Evolutionary conservation across 2,888 invertebrate genomes (phyloP), one percentile per base, ranked within the genome.

Genomic region (Parnassius orleans): DNA sequence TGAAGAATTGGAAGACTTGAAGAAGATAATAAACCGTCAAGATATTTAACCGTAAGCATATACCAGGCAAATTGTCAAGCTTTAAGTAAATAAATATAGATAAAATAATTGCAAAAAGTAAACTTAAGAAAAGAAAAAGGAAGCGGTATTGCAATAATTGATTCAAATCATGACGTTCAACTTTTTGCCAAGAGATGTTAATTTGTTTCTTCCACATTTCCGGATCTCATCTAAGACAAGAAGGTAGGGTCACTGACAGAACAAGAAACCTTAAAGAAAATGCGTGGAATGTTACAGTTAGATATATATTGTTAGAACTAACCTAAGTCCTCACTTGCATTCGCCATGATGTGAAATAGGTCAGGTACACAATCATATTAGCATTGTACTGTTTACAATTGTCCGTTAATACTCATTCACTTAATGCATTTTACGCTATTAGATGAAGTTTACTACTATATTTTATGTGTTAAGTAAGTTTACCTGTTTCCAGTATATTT

Each of bases 221-320:
- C n/a, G n/a, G 12, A 33, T 52, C 52, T 12, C n/a, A 41, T n/a
- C 41, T 7, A 24, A 58, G 46, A 43, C 46, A 43, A 58, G 51
- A 58, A 44, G 43, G 10, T 44, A 46, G 33, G 44, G 24, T 41
- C 46, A 41, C 47, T 41, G 52, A 15, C 10, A 33, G 24, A 41
- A 44, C 2, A 44, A 52, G 24, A 24, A 53, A 9, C 43, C 11
- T 11, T 10, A 43, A 43, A 11, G 43, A 10, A 43, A 43, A 43
- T 43, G n/a, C 47, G 48, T 60, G 60, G 60, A 60, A 60, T 48
- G 60, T 24, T 60, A 60, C 60, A 60, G 60, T 54, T 60, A 60
- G 33, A 43, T 33, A 50, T 19, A 60, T 53, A 60, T 60, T 60
- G 60, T 60, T 53, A 19, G 19, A 42, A 19, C 9, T 41, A 48